Evolutionary conservation across 2,797 vertebrate species (phyloP).

Genomic region (Ambastaia sidthimunki): DNA sequence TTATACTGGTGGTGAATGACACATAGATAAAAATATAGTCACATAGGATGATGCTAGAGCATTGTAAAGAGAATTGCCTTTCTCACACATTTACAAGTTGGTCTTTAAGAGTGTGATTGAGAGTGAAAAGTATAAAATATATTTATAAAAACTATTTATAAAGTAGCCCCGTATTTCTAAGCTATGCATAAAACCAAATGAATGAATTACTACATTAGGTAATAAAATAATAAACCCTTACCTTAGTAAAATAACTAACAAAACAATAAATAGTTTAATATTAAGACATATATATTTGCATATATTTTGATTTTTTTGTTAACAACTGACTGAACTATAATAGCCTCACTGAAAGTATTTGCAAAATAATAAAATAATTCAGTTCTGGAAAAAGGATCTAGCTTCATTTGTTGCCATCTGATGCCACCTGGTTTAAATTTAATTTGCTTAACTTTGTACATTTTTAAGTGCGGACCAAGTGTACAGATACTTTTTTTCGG

Average conservation of each 20-base stretch:
- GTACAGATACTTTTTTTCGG: background rate
- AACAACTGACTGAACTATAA: no score
- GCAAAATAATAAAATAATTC: background rate
- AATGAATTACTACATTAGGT: background rate
- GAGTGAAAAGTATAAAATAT: no score
- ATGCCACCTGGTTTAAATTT: background rate
- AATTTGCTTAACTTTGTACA: background rate
- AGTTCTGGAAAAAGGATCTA: background rate
- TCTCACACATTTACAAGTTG: background rate
- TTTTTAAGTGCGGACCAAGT: background rate
- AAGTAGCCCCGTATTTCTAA: no score
- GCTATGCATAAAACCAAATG: no score
- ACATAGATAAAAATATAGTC: background rate
- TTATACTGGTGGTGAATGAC: conserved; percentile 10
- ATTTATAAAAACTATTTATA: no score
- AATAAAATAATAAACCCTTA: background rate
- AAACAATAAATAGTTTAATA: background rate
- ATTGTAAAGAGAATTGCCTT: background rate
- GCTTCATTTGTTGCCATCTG: no score
- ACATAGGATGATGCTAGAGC: background rate
- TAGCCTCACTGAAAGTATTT: background rate
- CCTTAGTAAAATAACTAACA: no score
- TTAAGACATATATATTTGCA: background rate
- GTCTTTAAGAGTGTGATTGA: no score
- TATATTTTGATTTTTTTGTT: no score